phyloP scores from a whole-genome alignment of 2,888 invertebrate genomes.

The Gasteruption jaculator region DNA sequence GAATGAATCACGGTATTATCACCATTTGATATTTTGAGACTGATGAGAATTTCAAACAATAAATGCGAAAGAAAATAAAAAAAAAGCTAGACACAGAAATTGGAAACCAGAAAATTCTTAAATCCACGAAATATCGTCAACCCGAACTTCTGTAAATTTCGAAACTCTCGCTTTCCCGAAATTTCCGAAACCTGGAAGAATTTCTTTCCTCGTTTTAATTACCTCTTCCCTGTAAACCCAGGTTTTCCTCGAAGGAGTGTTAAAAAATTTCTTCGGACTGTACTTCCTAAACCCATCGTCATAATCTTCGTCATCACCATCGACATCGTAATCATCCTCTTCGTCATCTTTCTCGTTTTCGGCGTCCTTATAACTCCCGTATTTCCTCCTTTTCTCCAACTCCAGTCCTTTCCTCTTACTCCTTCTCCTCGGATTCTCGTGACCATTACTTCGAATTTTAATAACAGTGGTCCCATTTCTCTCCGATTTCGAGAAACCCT shows the following conservation, averaged over 20 bases:
- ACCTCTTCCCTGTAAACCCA: conserved; percentile 46
- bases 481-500: conserved; percentile 9
- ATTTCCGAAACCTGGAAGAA: background rate
- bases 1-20: no score
- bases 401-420: conserved; percentile 9
- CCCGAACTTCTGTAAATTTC: no score
- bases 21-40: no score
- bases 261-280: no score
- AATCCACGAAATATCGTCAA: no score
- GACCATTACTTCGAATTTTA: conserved; percentile 31
- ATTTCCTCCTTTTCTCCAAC: background rate
- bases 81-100: no score
- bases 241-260: conserved; percentile 35
- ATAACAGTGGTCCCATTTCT: conserved; percentile 40
- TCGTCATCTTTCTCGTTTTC: conserved; percentile 28
- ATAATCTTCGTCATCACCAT: conserved; percentile 26
- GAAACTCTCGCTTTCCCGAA: background rate
- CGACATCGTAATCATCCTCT: conserved; percentile 29
- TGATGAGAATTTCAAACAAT: no score
- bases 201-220: conserved; percentile 17
- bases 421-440: conserved; percentile 20
- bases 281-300: no score
- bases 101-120: no score
- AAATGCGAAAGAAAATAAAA: no score
- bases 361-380: conserved; percentile 21